Evolutionary conservation across 2,888 invertebrate genomes (phyloP).

Genomic region (Catocala nupta): DNA sequence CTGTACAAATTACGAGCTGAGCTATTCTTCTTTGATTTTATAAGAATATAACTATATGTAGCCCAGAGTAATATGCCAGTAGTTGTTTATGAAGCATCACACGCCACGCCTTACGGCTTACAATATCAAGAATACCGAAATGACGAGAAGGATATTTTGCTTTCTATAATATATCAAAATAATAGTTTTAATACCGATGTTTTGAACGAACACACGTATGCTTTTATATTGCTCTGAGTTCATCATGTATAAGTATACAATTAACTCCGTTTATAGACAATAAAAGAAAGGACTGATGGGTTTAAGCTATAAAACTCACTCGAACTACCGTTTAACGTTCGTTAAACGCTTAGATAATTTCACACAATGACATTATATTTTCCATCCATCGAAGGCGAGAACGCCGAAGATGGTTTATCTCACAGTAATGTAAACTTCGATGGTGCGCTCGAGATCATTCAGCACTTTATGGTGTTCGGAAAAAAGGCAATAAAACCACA

Average conservation of each 20-base stretch:
- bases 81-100: too few relatives aligned
- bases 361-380: constrained; percentile 38
- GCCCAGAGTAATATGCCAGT: too few relatives aligned
- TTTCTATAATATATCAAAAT: too few relatives aligned
- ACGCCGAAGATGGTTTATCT: constrained; percentile 47
- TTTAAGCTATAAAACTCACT: constrained; percentile 46
- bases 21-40: too few relatives aligned
- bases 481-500: constrained; percentile 70
- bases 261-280: constrained; percentile 47
- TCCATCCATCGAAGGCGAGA: constrained; percentile 19
- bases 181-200: too few relatives aligned
- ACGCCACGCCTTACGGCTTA: too few relatives aligned
- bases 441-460: constrained; percentile 59
- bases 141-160: too few relatives aligned
- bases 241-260: constrained; percentile 25
- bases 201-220: too few relatives aligned
- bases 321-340: constrained; percentile 42
- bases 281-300: constrained; percentile 41
- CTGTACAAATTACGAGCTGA: too few relatives aligned
- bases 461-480: constrained; percentile 67
- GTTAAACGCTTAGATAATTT: constrained; percentile 44
- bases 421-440: constrained; percentile 55
- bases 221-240: constrained; percentile 18
- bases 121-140: too few relatives aligned
- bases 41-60: too few relatives aligned